Percentiles rank a stretch among this genome's conserved stretches.
These are phyloP conservation scores for Apis dorsata DNA, from an alignment of 1,140 invertebrate genomes.

Conservation along the genomic window DNA sequence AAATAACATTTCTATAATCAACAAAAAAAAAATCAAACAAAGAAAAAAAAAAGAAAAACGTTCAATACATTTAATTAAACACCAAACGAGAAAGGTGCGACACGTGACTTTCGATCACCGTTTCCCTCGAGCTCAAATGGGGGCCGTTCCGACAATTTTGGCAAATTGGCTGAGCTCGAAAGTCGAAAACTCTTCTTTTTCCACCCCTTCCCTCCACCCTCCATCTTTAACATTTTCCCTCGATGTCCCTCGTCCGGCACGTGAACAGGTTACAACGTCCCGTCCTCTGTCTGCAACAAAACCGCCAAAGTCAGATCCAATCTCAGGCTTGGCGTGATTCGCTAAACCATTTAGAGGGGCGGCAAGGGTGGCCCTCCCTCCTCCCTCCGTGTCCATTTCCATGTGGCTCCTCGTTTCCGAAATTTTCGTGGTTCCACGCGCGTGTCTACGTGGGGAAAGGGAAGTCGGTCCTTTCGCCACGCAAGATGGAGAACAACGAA, in stretches of 20 bases:
- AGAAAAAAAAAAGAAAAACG: too few species aligned
- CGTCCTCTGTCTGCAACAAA: background rate
- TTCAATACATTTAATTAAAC: background rate
- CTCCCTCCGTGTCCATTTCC: conserved; percentile 65
- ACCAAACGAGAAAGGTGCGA: background rate
- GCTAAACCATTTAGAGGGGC: conserved; percentile 70
- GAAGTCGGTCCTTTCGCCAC: conserved; percentile 56
- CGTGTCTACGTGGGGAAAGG: background rate
- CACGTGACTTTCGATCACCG: conserved; percentile 2
- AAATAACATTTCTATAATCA: background rate
- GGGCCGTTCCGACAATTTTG: conserved; percentile 40
- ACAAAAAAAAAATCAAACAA: background rate
- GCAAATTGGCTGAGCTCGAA: conserved; percentile 60
- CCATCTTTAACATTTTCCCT: background rate
- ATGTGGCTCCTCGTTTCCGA: conserved; percentile 66
- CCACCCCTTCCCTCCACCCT: background rate
- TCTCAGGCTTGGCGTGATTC: conserved; percentile 68
- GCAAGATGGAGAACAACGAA: conserved; percentile 58
- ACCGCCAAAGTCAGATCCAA: conserved; percentile 71
- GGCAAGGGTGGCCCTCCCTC: background rate
- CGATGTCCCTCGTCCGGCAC: background rate
- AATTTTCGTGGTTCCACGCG: conserved; percentile 58
- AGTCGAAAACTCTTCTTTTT: conserved; percentile 45
- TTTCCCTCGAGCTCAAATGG: background rate
- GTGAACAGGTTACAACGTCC: conserved; percentile 25